These are phyloP conservation scores for Fragum sueziense DNA, from an alignment of 2,888 invertebrate genomes.

Conservation along the genomic window DNA sequence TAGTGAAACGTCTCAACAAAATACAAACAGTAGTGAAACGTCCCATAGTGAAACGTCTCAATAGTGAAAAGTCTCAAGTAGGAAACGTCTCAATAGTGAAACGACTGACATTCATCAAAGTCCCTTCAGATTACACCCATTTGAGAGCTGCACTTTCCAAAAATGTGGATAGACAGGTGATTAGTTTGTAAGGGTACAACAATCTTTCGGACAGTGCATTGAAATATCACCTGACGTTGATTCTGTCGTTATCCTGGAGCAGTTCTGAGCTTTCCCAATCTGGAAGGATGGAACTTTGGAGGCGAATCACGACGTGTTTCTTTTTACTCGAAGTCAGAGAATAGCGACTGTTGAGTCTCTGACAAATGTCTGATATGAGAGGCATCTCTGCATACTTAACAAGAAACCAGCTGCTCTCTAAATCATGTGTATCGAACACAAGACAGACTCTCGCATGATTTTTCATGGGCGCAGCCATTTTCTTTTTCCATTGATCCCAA, in stretches of 20 bases:
- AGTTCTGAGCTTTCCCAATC: slow-evolving; percentile 53
- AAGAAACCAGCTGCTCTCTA: slow-evolving; percentile 61
- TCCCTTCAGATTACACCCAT: too few relatives aligned
- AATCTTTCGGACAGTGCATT: too few relatives aligned
- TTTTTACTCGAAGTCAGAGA: not conserved
- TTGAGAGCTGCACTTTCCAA: too few relatives aligned
- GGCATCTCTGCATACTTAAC: slow-evolving; percentile 43
- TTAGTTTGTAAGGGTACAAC: too few relatives aligned
- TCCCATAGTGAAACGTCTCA: too few relatives aligned
- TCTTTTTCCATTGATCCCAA: not conserved
- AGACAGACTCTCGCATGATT: slow-evolving; percentile 61
- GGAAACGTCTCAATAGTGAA: too few relatives aligned
- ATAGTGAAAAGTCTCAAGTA: too few relatives aligned
- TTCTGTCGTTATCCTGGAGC: slow-evolving; percentile 58
- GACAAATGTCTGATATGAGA: slow-evolving; percentile 29
- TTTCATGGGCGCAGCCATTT: slow-evolving; percentile 61
- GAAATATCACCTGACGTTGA: slow-evolving; percentile 56
- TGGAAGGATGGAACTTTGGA: slow-evolving; percentile 55
- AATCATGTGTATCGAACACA: slow-evolving; percentile 45
- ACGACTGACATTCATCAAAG: too few relatives aligned
- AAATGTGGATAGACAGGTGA: too few relatives aligned
- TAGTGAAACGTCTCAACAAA: too few relatives aligned
- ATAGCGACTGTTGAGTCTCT: slow-evolving; percentile 35
- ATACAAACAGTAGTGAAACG: too few relatives aligned
- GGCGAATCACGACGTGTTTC: slow-evolving; percentile 30